Evolutionary conservation across 2,113 vertebrate species (phyloP), one percentile per base, ranked within the genome.

Genomic region (Triplophysa rosa): DNA sequence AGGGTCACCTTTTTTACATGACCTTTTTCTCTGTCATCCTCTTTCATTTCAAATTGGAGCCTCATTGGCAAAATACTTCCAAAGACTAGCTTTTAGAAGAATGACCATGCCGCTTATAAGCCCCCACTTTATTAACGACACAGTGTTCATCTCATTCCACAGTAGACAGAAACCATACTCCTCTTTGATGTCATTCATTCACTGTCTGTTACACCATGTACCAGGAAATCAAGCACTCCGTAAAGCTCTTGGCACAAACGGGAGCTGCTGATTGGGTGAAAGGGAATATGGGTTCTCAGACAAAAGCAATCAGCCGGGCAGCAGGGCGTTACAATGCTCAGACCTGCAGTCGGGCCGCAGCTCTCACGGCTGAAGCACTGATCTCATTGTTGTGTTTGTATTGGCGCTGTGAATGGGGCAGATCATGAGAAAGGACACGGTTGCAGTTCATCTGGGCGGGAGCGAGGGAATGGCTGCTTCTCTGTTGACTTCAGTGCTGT

Each of bases 231-330:
- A 62, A 81, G 69, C 47, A 23, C 52, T 52, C 64, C 21, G 52
- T 68, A 70, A 64, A 49, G 66, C 67, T 54, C 47, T 77, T 19
- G 58, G 17, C 26, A 8, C 64, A 54, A 10, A 67, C 49, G 61
- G 63, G 24, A 49, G 23, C 49, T 81, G 69, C 66, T 78, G 16
- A 80, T 65, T 64, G 70, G 79, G 9, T 77, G 74, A 84, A 82
- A 84, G 56, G 14, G 59, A 79, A 80, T 67, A 64, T 59, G 19
- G 56, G 19, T 65, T 16, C 49, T 19, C 66, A 78, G 54, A 78
- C 45, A 64, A 83, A 80, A 67, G 62, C 62, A 76, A 69, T 74
- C 70, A 78, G 64, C 24, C 65, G 49, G 62, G 67, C 62, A 58
- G 23, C 29, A 33, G 37, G 68, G 59, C 21, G 11, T 47, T 70